phyloP scores from a whole-genome alignment of 2,113 vertebrate genomes.

The Hippocampus comes region DNA sequence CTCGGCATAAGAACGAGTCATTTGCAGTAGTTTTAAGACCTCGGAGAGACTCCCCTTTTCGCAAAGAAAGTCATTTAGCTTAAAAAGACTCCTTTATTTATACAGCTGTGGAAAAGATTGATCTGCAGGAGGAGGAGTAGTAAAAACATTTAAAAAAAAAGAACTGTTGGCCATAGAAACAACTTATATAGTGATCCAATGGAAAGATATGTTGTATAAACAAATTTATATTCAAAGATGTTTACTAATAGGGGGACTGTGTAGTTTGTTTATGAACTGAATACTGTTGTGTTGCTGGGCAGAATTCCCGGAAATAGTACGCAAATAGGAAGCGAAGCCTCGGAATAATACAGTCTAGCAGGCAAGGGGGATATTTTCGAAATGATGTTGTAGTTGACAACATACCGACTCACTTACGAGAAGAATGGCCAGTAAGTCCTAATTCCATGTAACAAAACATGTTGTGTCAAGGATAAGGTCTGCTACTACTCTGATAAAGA shows the following conservation, averaged over 20 bases:
- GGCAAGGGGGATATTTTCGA: conserved; percentile 18
- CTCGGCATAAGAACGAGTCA: background rate
- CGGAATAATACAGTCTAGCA: background rate
- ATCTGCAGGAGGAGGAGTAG: conserved; percentile 30
- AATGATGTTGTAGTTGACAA: conserved; percentile 10
- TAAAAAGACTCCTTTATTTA: conserved; percentile 55
- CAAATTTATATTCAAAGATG: background rate
- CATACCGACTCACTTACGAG: conserved; percentile 14
- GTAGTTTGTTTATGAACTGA: background rate
- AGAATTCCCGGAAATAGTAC: background rate
- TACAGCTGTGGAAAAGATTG: conserved; percentile 61
- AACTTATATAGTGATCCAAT: conserved; percentile 5
- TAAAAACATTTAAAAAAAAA: background rate
- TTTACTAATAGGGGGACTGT: background rate
- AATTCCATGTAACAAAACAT: conserved; percentile 22
- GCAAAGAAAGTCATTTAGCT: conserved; percentile 36
- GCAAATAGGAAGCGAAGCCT: background rate
- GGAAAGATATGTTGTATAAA: conserved; percentile 15
- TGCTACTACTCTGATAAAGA: conserved; percentile 46
- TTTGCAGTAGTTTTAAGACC: conserved; percentile 25
- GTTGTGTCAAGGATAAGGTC: conserved; percentile 30
- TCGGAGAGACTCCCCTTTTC: conserved; percentile 29
- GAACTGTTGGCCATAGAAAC: conserved; percentile 10
- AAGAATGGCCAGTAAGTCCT: conserved; percentile 20
- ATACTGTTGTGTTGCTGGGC: background rate